phyloP scores from a whole-genome alignment of 2,888 invertebrate genomes.

The Hedya salicella region DNA sequence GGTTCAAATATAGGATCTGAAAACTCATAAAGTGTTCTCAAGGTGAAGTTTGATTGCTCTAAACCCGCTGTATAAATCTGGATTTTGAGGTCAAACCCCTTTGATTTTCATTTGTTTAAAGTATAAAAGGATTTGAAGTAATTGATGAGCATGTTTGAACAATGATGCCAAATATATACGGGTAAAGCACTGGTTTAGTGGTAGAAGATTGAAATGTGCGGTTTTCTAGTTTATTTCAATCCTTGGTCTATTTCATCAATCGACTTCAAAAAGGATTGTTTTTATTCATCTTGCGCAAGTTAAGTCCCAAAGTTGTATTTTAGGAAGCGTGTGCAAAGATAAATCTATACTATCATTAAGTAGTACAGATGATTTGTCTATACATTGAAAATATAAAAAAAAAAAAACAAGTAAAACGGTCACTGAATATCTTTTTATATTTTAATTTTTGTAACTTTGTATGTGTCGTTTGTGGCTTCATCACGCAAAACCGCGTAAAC shows the following conservation, averaged over 20 bases:
- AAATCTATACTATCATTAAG: no score
- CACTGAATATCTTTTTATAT: no score
- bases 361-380: no score
- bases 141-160: conserved; percentile 26
- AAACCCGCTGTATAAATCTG: conserved; percentile 3
- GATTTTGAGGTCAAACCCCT: conserved; percentile 26
- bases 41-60: conserved; percentile 30
- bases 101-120: conserved; percentile 23
- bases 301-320: neutral
- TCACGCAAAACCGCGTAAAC: no score
- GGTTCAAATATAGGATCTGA: conserved; percentile 19
- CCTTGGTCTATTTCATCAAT: conserved; percentile 3
- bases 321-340: no score
- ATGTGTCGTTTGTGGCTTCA: no score
- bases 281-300: neutral
- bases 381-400: no score
- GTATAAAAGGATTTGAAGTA: conserved; percentile 21
- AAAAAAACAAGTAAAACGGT: no score
- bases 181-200: neutral
- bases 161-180: conserved; percentile 17
- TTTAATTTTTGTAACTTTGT: no score
- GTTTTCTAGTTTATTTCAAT: neutral
- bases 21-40: conserved; percentile 26
- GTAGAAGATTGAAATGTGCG: conserved; percentile 16
- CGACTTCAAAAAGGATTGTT: neutral